Evolutionary conservation across 2,888 invertebrate genomes (phyloP).

Genomic region (Xiphydria camelus): DNA sequence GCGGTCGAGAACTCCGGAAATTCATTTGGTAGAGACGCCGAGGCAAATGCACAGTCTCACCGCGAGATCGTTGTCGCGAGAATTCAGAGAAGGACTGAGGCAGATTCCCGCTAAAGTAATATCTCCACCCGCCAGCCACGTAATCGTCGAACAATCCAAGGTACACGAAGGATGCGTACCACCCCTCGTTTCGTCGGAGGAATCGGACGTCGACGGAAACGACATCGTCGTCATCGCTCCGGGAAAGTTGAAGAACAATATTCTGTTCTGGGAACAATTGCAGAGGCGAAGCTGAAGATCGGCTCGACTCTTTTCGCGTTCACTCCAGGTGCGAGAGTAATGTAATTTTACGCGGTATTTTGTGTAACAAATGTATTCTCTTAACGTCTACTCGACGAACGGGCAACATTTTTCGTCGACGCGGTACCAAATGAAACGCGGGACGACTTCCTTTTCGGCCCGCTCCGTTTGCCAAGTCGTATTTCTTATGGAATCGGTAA

Average conservation of each 20-base stretch:
- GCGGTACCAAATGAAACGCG: too few relatives aligned
- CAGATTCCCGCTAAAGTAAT: conserved; percentile 42
- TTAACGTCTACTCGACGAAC: too few relatives aligned
- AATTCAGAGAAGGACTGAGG: conserved; percentile 71
- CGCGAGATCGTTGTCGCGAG: conserved; percentile 75
- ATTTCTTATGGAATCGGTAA: too few relatives aligned
- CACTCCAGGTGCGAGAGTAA: too few relatives aligned
- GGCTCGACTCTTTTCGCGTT: too few relatives aligned
- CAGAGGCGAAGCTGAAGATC: conserved; percentile 35
- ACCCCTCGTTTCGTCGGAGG: conserved; percentile 22
- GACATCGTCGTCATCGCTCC: conserved; percentile 38
- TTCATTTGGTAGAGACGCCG: conserved; percentile 48
- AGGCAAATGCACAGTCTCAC: conserved; percentile 74
- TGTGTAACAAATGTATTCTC: too few relatives aligned
- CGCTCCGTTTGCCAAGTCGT: too few relatives aligned
- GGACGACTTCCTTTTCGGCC: too few relatives aligned
- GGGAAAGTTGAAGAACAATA: conserved; percentile 50
- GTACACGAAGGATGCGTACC: conserved; percentile 12
- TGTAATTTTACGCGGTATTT: too few relatives aligned
- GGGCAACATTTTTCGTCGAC: too few relatives aligned
- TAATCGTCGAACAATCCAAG: conserved; percentile 24
- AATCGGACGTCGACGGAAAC: conserved; percentile 26
- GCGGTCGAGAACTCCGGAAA: conserved; percentile 47
- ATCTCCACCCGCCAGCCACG: conserved; percentile 33
- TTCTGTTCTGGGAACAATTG: conserved; percentile 53